phyloP scores from a whole-genome alignment of 2,797 vertebrate species.

The Philypnodon macrostomus region DNA sequence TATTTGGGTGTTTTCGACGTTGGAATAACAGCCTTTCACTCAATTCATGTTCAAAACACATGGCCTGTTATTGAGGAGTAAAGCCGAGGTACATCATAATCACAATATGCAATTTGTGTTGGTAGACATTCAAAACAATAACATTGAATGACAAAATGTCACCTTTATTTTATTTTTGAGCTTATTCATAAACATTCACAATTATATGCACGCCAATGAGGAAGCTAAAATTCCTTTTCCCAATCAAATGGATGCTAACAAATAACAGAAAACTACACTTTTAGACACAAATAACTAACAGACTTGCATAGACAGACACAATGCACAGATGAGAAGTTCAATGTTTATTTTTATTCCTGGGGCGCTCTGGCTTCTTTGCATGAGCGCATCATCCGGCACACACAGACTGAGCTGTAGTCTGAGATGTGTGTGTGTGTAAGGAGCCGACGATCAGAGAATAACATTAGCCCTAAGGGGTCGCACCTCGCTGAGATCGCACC shows the following conservation, averaged over 20 bases:
- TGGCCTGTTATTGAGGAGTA: too few species aligned
- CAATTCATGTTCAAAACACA: too few species aligned
- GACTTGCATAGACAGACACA: conserved; percentile 34
- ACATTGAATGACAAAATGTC: too few species aligned
- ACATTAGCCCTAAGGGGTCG: conserved; percentile 67
- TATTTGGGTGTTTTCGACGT: too few species aligned
- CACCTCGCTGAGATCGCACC: conserved; percentile 61
- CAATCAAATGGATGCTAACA: neutral
- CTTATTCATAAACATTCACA: neutral
- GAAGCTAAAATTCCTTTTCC: too few species aligned
- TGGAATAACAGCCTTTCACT: too few species aligned
- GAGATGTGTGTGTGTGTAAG: conserved; percentile 45
- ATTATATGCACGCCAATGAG: too few species aligned
- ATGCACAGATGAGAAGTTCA: conserved; percentile 36
- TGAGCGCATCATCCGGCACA: conserved; percentile 60
- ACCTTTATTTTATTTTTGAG: too few species aligned
- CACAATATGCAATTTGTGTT: too few species aligned
- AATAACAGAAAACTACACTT: conserved; percentile 18
- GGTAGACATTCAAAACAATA: too few species aligned
- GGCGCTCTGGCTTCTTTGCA: conserved; percentile 63
- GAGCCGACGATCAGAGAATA: conserved; percentile 66
- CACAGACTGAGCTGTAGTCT: conserved; percentile 47
- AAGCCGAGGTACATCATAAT: too few species aligned
- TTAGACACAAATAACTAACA: conserved; percentile 15
- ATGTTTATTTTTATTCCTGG: conserved; percentile 64